These are phyloP conservation scores for Rousettus leschenaultii DNA, from an alignment of 2,113 vertebrate genomes.

Conservation along the genomic window DNA sequence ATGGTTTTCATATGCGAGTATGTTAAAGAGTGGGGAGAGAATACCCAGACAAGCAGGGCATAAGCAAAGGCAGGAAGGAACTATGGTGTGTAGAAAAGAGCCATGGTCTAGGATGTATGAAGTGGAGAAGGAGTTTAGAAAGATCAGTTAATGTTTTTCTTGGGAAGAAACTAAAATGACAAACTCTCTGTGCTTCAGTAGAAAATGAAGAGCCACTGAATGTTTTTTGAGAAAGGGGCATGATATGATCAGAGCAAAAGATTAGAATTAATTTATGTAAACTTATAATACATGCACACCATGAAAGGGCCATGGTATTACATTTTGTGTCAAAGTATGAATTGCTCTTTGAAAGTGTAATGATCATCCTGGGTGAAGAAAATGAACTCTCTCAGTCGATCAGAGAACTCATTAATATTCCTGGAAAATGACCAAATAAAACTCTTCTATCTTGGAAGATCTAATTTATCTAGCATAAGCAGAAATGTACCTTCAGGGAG, in stretches of 20 bases:
- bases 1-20: neutral
- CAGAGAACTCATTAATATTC: conserved; percentile 7
- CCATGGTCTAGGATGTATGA: neutral
- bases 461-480: conserved; percentile 12
- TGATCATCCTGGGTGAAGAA: conserved; percentile 9
- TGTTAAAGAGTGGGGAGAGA: neutral
- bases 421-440: conserved; percentile 36
- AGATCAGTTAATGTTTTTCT: neutral
- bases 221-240: neutral
- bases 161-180: neutral
- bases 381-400: neutral
- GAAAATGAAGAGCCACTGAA: neutral
- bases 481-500: neutral
- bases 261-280: neutral
- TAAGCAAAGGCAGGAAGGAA: neutral
- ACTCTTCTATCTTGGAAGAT: neutral
- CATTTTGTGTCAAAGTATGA: neutral
- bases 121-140: neutral
- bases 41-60: neutral
- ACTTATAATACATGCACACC: neutral
- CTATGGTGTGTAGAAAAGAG: neutral
- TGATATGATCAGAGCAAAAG: neutral
- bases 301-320: neutral
- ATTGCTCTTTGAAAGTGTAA: neutral
- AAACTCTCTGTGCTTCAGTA: neutral